Evolutionary conservation across 2,888 invertebrate genomes (phyloP).

Genomic region (Cephonodes hylas): DNA sequence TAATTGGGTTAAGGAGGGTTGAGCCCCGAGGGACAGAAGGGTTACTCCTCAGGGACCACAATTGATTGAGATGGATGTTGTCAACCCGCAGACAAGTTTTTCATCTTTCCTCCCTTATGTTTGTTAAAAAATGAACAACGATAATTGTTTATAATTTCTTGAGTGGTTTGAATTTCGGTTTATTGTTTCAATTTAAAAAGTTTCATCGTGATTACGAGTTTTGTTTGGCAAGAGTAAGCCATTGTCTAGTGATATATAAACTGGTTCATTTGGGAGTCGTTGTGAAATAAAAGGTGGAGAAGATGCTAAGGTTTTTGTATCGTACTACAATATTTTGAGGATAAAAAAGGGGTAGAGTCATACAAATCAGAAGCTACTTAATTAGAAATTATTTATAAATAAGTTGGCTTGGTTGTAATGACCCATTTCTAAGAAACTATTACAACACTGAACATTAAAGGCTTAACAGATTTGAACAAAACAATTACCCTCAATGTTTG

Average conservation of each 20-base stretch:
- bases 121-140: slow-evolving; percentile 20
- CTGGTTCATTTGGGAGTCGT: too few species aligned
- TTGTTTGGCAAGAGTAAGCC: slow-evolving; percentile 17
- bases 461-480: too few species aligned
- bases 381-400: too few species aligned
- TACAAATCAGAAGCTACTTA: too few species aligned
- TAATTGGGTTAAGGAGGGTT: slow-evolving; percentile 76
- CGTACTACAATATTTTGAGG: too few species aligned
- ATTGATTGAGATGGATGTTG: slow-evolving; percentile 80
- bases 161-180: slow-evolving; percentile 57
- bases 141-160: slow-evolving; percentile 71
- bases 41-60: slow-evolving; percentile 70
- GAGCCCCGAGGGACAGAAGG: slow-evolving; percentile 65
- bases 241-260: too few species aligned
- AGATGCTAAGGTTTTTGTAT: too few species aligned
- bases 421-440: too few species aligned
- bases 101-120: slow-evolving; percentile 45
- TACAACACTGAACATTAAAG: too few species aligned
- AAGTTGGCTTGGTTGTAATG: too few species aligned
- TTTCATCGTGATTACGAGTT: slow-evolving; percentile 29
- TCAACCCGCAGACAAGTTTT: slow-evolving; percentile 68
- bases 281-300: too few species aligned
- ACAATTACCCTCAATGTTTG: not conserved
- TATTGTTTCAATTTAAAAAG: slow-evolving; percentile 35
- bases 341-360: too few species aligned